A percentile compares a stretch with the other conserved stretches of the same genome.
These are phyloP conservation scores for Chaetodon trifascialis DNA, from an alignment of 2,113 vertebrate genomes.

Conservation along the genomic window DNA sequence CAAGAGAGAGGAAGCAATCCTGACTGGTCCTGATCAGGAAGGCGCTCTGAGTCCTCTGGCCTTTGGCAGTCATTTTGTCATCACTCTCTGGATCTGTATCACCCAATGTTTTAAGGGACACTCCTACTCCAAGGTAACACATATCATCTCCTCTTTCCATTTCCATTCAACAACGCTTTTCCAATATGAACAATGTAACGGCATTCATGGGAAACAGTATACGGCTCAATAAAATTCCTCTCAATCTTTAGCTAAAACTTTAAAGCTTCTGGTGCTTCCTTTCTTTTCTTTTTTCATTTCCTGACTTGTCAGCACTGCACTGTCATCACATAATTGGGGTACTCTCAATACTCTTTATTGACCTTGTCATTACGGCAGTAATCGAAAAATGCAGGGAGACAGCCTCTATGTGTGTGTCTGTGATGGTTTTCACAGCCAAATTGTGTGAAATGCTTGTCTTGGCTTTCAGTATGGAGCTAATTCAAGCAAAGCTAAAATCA, in stretches of 20 bases:
- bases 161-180: not conserved
- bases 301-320: not conserved
- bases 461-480: not conserved
- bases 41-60: not conserved
- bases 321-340: not conserved
- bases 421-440: constrained; percentile 14
- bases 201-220: not conserved
- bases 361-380: constrained; percentile 13
- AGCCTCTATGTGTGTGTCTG: constrained; percentile 19
- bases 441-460: not conserved
- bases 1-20: constrained; percentile 8
- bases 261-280: not conserved
- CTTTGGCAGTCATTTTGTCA: not conserved
- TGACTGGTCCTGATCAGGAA: constrained; percentile 25
- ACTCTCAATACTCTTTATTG: not conserved
- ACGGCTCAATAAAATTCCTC: not conserved
- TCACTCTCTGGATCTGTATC: not conserved
- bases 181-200: not conserved
- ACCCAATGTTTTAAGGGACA: not conserved
- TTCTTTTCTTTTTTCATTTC: not conserved
- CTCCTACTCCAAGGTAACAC: not conserved
- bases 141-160: not conserved
- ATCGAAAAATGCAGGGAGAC: constrained; percentile 21
- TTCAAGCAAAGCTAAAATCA: constrained; percentile 8
- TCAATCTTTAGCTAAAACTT: not conserved